phyloP scores from a whole-genome alignment of 2,888 invertebrate genomes.

The Dione vanillae region DNA sequence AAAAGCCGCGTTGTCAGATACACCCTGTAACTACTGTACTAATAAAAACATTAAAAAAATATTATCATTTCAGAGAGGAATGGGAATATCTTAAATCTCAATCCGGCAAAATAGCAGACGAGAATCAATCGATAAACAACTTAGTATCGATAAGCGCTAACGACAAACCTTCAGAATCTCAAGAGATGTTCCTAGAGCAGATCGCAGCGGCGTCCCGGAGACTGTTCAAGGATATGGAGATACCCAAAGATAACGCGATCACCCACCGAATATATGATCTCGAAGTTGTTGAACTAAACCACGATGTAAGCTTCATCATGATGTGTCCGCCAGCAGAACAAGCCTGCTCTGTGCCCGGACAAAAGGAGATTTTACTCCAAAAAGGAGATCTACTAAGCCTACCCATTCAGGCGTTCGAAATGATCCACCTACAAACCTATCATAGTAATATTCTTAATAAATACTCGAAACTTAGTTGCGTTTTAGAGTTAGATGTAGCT shows the following conservation, averaged over 20 bases:
- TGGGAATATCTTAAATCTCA: constrained; percentile 94
- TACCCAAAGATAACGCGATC: constrained; percentile 87
- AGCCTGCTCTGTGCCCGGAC: constrained; percentile 95
- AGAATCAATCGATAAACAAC: constrained; percentile 66
- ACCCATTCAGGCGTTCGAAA: constrained; percentile 96
- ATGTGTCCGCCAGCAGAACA: constrained; percentile 96
- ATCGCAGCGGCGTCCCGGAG: constrained; percentile 89
- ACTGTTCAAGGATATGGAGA: constrained; percentile 92
- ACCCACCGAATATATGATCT: constrained; percentile 94
- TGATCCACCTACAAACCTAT: constrained; percentile 98
- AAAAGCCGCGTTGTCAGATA: no score
- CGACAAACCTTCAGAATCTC: constrained; percentile 88
- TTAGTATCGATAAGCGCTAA: constrained; percentile 63
- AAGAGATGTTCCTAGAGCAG: constrained; percentile 91
- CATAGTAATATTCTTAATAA: constrained; percentile 94
- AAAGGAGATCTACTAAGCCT: constrained; percentile 94
- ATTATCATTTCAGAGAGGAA: constrained; percentile 89
- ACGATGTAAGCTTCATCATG: constrained; percentile 95
- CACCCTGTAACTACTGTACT: no score
- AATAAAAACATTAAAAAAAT: neutral
- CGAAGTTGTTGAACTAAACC: constrained; percentile 96
- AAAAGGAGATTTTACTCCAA: constrained; percentile 92
- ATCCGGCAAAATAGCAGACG: constrained; percentile 65
- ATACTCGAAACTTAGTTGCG: constrained; percentile 96
- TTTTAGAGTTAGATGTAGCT: constrained; percentile 95